These are phyloP conservation scores for Paramormyrops hopkinsi DNA, from an alignment of 2,797 vertebrate species.

Conservation along the genomic window DNA sequence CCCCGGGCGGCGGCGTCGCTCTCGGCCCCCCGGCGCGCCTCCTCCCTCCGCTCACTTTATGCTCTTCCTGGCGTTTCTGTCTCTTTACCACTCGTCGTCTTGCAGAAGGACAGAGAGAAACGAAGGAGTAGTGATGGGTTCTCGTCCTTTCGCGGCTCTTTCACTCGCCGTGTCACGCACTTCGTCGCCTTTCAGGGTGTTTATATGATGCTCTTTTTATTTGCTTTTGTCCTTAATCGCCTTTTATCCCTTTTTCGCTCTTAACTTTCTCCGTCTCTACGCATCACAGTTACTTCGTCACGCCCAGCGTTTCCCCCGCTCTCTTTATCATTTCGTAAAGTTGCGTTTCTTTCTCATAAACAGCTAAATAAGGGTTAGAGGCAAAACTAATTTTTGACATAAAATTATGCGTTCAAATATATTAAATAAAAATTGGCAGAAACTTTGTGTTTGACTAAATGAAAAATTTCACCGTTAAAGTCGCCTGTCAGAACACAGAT, in stretches of 20 bases:
- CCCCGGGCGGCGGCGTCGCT: constrained; percentile 63
- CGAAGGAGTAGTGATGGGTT: background rate
- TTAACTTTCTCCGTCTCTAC: background rate
- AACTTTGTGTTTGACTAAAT: background rate
- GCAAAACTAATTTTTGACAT: background rate
- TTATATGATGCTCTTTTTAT: background rate
- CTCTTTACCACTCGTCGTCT: background rate
- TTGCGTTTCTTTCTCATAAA: constrained; percentile 25
- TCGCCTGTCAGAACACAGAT: background rate
- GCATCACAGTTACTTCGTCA: background rate
- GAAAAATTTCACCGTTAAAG: background rate
- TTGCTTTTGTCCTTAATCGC: background rate
- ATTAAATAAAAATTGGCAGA: background rate
- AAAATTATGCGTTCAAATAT: background rate
- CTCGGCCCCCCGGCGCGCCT: constrained; percentile 46
- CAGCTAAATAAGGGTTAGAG: background rate
- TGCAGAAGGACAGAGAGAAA: background rate
- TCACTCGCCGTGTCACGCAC: background rate
- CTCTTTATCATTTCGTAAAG: constrained; percentile 17
- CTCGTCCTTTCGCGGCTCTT: background rate
- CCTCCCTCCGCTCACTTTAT: constrained; percentile 32
- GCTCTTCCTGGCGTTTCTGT: background rate
- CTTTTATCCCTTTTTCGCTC: constrained; percentile 17
- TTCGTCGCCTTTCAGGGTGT: background rate
- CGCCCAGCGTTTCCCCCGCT: background rate